Base-by-base conservation (phyloP, 2,888 invertebrate genomes). In the Athalia rosae region DNA sequence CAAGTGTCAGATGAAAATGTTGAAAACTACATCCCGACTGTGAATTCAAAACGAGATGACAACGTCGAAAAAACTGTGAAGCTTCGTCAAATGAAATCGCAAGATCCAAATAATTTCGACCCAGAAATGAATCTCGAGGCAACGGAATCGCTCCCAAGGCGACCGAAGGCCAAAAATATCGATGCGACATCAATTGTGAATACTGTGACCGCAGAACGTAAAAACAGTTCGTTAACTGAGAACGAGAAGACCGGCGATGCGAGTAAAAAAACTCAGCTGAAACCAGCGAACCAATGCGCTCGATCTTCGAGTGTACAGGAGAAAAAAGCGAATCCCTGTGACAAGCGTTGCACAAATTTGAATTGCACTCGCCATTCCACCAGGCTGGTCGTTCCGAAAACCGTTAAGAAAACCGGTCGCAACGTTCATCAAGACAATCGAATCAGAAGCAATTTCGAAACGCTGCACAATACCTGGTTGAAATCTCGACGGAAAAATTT, bases 371-470 rank as follows among this genome's bases (percentile, higher is more conserved):
- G 48, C n/a, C 43, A 48, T 15, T 66, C 48, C 48, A 45, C 66
- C 11, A 66, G 66, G 47, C 66, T 48, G 48, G n/a, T 13, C 15
- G n/a, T 66, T 48, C 15, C 47, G 15, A 66, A 13, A 66, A 15
- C 13, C 66, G 45, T 48, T 0, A 15, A 48, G 11, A 66, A 66
- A 15, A 9, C 66, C 48, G 66, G 4, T 15, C 6, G 45, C 3
- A 66, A 66, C 13, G 66, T 48, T 66, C 47, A 13, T 48, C 62
- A n/a, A 62, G 66, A 66, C 15, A 47, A 47, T 66, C 15, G 15
- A 48, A 48, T 8, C 48, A 6, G 15, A 48, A 47, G 43, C 4
- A 66, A 48, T 6, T 4, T 45, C 66, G 13, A 13, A 13, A 45
- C 48, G 15, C 13, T n/a, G 13, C 13, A 15, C 48, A 66, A n/a